phyloP scores from a whole-genome alignment of 2,888 invertebrate genomes.

The Hirtodrosophila trivittata region DNA sequence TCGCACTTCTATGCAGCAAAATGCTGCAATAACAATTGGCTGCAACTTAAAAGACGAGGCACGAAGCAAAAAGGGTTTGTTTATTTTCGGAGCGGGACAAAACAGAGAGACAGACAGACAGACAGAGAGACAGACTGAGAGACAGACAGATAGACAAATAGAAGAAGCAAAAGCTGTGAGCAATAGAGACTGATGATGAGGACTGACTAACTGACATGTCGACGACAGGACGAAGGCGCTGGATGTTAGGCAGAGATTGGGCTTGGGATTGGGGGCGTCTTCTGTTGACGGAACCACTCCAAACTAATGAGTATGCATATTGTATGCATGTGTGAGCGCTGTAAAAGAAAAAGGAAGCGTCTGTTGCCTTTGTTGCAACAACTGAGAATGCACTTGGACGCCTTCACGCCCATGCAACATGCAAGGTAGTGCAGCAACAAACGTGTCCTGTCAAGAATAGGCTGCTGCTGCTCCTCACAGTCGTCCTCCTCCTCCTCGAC shows the following conservation, averaged over 20 bases:
- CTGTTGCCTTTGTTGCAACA: slow-evolving; percentile 61
- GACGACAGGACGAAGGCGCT: slow-evolving; percentile 26
- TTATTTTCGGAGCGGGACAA: slow-evolving; percentile 46
- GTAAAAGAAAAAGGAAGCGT: slow-evolving; percentile 26
- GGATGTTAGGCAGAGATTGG: neutral
- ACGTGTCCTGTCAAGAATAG: slow-evolving; percentile 57
- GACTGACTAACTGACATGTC: slow-evolving; percentile 45
- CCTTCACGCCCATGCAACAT: slow-evolving; percentile 22
- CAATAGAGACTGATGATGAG: slow-evolving; percentile 35
- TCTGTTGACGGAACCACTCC: slow-evolving; percentile 79
- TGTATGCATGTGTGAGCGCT: slow-evolving; percentile 63
- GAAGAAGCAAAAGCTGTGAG: slow-evolving; percentile 32
- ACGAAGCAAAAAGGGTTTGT: slow-evolving; percentile 56
- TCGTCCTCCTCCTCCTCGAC: slow-evolving; percentile 12
- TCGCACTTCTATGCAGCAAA: slow-evolving; percentile 8
- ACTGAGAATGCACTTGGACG: slow-evolving; percentile 70
- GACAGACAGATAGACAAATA: slow-evolving; percentile 39
- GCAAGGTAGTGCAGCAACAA: slow-evolving; percentile 8
- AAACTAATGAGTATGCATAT: slow-evolving; percentile 81
- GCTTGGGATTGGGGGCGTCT: slow-evolving; percentile 25
- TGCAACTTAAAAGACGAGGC: slow-evolving; percentile 67
- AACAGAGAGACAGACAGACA: slow-evolving; percentile 3
- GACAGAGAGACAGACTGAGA: neutral
- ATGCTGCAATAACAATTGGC: slow-evolving; percentile 75
- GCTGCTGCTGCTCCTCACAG: no score